Evolutionary conservation across 2,888 invertebrate species (phyloP).

Genomic region (Fragum fragum): DNA sequence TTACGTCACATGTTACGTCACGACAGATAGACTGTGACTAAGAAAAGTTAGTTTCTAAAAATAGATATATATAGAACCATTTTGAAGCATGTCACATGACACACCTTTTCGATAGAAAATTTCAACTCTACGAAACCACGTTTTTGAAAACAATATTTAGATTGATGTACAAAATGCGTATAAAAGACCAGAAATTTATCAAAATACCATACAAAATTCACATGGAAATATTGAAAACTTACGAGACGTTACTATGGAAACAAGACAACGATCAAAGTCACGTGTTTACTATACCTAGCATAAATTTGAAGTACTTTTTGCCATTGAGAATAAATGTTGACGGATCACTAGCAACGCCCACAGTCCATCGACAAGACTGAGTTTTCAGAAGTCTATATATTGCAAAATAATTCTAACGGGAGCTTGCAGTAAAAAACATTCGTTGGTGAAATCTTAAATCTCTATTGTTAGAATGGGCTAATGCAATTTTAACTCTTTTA

Average conservation of each 20-base stretch:
- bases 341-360: too few species aligned
- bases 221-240: slow-evolving; percentile 41
- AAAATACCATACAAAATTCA: slow-evolving; percentile 60
- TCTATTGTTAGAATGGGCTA: too few species aligned
- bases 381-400: too few species aligned
- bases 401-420: too few species aligned
- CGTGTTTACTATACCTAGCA: slow-evolving; percentile 37
- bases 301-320: not conserved
- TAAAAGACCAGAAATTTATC: slow-evolving; percentile 52
- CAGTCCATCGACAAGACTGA: too few species aligned
- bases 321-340: too few species aligned
- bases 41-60: slow-evolving; percentile 52
- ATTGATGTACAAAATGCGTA: slow-evolving; percentile 27
- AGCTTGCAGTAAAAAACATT: too few species aligned
- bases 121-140: slow-evolving; percentile 20
- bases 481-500: too few species aligned
- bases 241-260: slow-evolving; percentile 44
- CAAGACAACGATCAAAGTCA: slow-evolving; percentile 57
- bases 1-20: slow-evolving; percentile 57
- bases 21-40: slow-evolving; percentile 67
- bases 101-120: slow-evolving; percentile 5
- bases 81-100: slow-evolving; percentile 11
- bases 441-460: too few species aligned
- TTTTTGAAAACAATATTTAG: slow-evolving; percentile 61
- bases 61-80: slow-evolving; percentile 41